A percentile compares a stretch with the other conserved stretches of the same genome.
These are phyloP conservation scores for Chrysolina haemoptera DNA, from an alignment of 2,888 invertebrate genomes.

Conservation along the genomic window DNA sequence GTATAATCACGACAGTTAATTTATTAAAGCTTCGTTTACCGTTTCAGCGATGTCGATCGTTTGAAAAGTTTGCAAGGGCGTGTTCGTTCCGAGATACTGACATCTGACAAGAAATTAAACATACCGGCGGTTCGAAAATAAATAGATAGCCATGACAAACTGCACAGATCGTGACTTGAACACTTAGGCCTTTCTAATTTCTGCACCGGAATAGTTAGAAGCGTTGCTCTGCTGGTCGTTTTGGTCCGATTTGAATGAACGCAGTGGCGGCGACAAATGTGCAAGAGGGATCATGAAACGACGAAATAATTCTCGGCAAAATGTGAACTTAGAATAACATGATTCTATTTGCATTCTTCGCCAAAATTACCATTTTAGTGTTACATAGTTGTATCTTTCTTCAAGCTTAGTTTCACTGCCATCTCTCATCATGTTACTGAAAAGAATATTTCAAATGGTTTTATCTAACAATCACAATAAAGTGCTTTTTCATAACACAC, in stretches of 20 bases:
- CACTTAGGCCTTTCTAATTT: constrained; percentile 64
- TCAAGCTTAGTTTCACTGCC: no score
- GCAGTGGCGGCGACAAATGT: constrained; percentile 29
- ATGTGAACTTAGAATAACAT: no score
- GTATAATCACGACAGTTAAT: constrained; percentile 29
- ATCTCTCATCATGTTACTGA: no score
- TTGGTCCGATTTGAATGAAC: constrained; percentile 10
- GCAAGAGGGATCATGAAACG: neutral
- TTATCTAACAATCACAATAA: no score
- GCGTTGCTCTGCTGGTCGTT: constrained; percentile 33
- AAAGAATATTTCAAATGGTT: no score
- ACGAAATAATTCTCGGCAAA: no score
- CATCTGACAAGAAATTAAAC: constrained; percentile 49
- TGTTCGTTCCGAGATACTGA: constrained; percentile 48
- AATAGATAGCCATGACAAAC: constrained; percentile 43
- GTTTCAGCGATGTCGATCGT: constrained; percentile 25
- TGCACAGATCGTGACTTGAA: constrained; percentile 62
- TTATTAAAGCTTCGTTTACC: constrained; percentile 47
- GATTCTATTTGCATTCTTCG: no score
- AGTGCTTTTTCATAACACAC: no score
- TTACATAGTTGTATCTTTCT: no score
- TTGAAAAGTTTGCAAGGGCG: constrained; percentile 47
- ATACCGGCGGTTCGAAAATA: constrained; percentile 32
- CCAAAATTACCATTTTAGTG: no score
- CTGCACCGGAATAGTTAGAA: constrained; percentile 53